phyloP scores from a whole-genome alignment of 2,113 vertebrate genomes.

The Cervus canadensis region DNA sequence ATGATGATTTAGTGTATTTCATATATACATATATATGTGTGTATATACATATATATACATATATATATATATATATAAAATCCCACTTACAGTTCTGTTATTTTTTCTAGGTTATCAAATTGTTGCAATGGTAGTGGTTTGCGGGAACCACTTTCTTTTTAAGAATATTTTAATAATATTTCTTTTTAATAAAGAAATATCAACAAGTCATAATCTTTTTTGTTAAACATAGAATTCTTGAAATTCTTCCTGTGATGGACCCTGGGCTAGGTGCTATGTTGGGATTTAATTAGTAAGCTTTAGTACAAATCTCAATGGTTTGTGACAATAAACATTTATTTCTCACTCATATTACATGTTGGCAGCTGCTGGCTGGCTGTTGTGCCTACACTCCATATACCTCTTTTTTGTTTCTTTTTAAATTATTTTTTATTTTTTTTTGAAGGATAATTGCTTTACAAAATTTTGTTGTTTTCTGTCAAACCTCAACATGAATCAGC shows the following conservation, averaged over 20 bases:
- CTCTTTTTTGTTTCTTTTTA: not conserved
- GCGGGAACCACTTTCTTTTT: too few species aligned
- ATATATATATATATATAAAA: accelerated
- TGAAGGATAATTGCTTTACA: not conserved
- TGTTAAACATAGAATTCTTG: not conserved
- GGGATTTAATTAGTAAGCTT: not conserved
- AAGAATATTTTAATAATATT: too few species aligned
- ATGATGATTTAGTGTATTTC: not conserved
- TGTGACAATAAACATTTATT: not conserved
- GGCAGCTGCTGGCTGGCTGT: not conserved
- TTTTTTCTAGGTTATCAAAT: not conserved
- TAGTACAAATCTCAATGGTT: not conserved
- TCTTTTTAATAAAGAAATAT: not conserved
- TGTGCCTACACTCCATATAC: not conserved
- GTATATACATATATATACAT: accelerated
- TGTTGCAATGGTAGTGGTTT: not conserved
- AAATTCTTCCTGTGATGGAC: not conserved
- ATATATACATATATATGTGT: accelerated
- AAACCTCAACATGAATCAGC: not conserved
- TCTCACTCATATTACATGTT: not conserved
- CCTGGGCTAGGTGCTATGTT: not conserved
- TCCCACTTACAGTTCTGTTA: not conserved
- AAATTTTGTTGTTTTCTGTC: not conserved
- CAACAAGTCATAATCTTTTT: not conserved
- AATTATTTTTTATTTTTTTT: not conserved